Evolutionary conservation across 2,888 invertebrate genomes (phyloP).

Genomic region (Hetaerina titia): DNA sequence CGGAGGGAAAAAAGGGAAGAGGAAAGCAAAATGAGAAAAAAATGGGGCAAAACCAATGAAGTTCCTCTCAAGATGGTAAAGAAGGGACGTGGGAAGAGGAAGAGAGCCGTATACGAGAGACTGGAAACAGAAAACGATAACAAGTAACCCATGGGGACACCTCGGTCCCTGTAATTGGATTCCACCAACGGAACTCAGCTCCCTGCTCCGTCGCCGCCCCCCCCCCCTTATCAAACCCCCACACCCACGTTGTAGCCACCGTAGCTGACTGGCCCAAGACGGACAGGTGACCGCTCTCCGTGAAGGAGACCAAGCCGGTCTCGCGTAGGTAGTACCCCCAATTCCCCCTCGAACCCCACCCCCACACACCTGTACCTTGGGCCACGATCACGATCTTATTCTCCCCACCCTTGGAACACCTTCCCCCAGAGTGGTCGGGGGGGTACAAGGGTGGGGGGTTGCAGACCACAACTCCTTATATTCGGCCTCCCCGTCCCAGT

Average conservation of each 20-base stretch:
- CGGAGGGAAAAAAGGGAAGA: too few relatives aligned
- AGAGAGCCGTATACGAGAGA: neutral
- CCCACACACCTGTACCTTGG: neutral
- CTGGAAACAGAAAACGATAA: conserved; percentile 44
- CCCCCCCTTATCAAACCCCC: neutral
- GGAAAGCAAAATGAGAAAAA: neutral
- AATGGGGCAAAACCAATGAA: neutral
- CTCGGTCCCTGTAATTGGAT: conserved; percentile 46
- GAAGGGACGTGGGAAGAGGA: neutral
- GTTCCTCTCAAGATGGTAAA: neutral
- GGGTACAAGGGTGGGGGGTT: neutral
- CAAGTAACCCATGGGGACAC: conserved; percentile 60
- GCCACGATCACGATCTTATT: too few relatives aligned
- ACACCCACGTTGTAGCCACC: neutral
- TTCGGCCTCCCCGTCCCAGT: neutral
- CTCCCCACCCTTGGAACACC: neutral
- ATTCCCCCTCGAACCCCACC: neutral
- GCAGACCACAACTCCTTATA: conserved; percentile 11
- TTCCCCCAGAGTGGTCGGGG: neutral
- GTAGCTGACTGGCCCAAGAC: conserved; percentile 44
- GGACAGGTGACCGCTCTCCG: conserved; percentile 36
- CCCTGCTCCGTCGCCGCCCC: neutral
- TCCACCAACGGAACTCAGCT: conserved; percentile 40
- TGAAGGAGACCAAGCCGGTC: neutral
- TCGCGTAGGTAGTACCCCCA: neutral